Conservation (phyloP, 30 jellyfish, hydroid and myxozoan species). For the Hydractinia symbiolongicarpus region DNA sequence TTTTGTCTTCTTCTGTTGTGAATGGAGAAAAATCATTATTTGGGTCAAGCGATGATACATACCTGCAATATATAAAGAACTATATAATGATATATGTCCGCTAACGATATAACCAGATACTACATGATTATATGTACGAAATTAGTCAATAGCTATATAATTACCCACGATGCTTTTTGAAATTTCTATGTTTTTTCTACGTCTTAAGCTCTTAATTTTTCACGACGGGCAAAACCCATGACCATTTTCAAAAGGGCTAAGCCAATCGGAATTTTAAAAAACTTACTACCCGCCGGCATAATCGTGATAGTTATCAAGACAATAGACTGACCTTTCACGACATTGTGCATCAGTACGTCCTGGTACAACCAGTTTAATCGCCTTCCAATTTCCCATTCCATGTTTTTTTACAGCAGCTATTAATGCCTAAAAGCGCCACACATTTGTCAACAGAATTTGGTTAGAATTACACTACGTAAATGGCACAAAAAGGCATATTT, state of each 20-base stretch:
- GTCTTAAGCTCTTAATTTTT: too few species aligned
- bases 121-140: too few species aligned
- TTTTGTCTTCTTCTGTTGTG: constrained; percentile 58
- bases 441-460: neutral
- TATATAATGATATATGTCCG: neutral
- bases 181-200: too few species aligned
- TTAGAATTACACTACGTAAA: neutral
- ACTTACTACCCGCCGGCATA: too few species aligned
- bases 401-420: constrained; percentile 38
- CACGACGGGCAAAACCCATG: too few species aligned
- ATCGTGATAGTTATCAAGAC: neutral
- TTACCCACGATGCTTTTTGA: too few species aligned
- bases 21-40: constrained; percentile 34
- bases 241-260: too few species aligned
- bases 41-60: constrained; percentile 63
- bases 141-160: too few species aligned
- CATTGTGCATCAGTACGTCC: constrained; percentile 73
- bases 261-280: too few species aligned
- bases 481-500: constrained; percentile 1
- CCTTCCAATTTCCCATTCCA: constrained; percentile 72
- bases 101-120: too few species aligned
- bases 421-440: constrained; percentile 38
- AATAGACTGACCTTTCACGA: constrained; percentile 60
- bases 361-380: constrained; percentile 52
- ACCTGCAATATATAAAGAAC: constrained; percentile 31